Conservation (phyloP, 2,113 vertebrate genomes). For the Heloderma charlesbogerti region DNA sequence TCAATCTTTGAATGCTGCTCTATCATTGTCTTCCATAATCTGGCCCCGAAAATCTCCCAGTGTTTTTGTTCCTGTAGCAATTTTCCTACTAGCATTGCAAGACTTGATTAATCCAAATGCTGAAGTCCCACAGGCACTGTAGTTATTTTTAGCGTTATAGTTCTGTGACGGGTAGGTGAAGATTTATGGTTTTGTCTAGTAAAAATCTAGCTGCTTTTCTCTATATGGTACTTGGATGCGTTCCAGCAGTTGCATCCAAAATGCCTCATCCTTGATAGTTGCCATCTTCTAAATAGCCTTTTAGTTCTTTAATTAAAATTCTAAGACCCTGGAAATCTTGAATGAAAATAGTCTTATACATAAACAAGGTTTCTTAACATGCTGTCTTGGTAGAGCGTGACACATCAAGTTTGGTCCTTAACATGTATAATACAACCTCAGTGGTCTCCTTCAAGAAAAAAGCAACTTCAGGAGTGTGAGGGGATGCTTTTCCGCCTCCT, state of each 20-base stretch:
- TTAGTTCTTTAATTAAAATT: constrained; percentile 56
- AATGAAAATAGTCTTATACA: background rate
- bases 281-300: constrained; percentile 40
- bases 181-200: constrained; percentile 63
- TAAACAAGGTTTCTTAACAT: background rate
- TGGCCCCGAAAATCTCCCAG: constrained; percentile 16
- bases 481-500: background rate
- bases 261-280: background rate
- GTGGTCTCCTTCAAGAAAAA: background rate
- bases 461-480: constrained; percentile 9
- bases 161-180: constrained; percentile 61
- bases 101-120: constrained; percentile 66
- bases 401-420: background rate
- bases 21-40: background rate
- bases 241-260: constrained; percentile 46
- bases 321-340: background rate
- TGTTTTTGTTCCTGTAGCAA: constrained; percentile 52
- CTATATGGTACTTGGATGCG: constrained; percentile 35
- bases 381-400: background rate
- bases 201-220: constrained; percentile 43
- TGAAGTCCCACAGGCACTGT: constrained; percentile 6
- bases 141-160: constrained; percentile 71
- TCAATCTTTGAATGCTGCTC: background rate
- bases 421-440: background rate
- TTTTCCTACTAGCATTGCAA: background rate